Evolutionary conservation across 2,888 invertebrate species (phyloP).

Genomic region (Acleris sparsana): DNA sequence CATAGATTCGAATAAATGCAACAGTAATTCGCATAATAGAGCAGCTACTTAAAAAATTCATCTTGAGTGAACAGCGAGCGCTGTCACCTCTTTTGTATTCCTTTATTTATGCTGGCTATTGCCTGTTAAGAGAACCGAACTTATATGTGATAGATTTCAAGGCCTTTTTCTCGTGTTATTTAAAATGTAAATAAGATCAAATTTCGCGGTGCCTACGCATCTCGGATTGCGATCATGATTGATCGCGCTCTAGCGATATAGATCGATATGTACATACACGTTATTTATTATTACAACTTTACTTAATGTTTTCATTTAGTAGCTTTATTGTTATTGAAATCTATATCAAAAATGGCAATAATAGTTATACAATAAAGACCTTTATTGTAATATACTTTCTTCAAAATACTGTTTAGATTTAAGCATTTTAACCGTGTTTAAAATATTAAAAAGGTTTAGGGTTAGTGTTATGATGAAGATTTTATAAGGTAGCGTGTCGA

Average conservation of each 20-base stretch:
- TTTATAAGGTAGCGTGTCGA: slow-evolving; percentile 53
- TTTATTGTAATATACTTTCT: slow-evolving; percentile 71
- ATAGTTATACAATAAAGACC: slow-evolving; percentile 73
- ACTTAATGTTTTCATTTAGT: slow-evolving; percentile 56
- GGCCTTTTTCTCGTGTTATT: slow-evolving; percentile 70
- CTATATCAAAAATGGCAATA: slow-evolving; percentile 76
- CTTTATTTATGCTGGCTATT: slow-evolving; percentile 75
- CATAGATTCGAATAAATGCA: slow-evolving; percentile 72
- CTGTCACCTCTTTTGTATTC: slow-evolving; percentile 56
- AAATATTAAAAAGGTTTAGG: slow-evolving; percentile 64
- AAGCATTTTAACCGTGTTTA: slow-evolving; percentile 64
- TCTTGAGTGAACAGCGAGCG: slow-evolving; percentile 65
- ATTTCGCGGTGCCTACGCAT: slow-evolving; percentile 60
- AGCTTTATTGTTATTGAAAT: slow-evolving; percentile 52
- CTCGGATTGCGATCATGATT: slow-evolving; percentile 61
- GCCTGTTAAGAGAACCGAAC: slow-evolving; percentile 71
- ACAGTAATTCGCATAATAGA: slow-evolving; percentile 72
- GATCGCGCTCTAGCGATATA: slow-evolving; percentile 51
- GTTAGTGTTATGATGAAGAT: slow-evolving; percentile 61
- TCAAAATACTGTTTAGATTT: slow-evolving; percentile 60
- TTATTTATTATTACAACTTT: slow-evolving; percentile 55
- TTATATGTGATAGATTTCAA: slow-evolving; percentile 76
- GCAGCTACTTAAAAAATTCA: slow-evolving; percentile 66
- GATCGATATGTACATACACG: slow-evolving; percentile 41
- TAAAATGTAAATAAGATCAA: slow-evolving; percentile 79